Percentiles rank a stretch among this genome's conserved stretches.
Conservation (phyloP, 2,113 vertebrate genomes). For the Athene noctua region DNA sequence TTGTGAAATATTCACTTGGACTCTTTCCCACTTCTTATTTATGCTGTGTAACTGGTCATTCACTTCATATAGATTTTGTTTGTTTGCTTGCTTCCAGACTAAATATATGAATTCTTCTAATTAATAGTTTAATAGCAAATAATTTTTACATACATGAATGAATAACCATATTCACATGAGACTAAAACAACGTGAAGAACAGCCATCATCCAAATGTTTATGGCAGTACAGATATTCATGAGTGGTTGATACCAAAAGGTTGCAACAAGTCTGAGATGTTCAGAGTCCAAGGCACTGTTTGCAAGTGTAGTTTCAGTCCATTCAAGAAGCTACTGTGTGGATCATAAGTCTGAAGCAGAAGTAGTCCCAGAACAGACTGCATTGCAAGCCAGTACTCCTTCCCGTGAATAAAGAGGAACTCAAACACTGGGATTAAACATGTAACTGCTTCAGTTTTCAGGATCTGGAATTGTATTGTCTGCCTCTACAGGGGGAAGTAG, state of each 20-base stretch:
- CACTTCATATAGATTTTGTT: not conserved
- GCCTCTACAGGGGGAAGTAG: not conserved
- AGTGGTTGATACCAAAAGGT: not conserved
- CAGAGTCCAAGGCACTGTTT: not conserved
- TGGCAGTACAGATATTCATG: not conserved
- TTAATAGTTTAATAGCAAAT: not conserved
- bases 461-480: not conserved
- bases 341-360: not conserved
- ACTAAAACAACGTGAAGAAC: not conserved
- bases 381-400: not conserved
- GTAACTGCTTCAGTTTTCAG: not conserved
- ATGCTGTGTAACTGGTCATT: not conserved
- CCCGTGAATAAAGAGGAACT: not conserved
- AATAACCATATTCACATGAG: not conserved
- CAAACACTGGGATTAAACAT: not conserved
- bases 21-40: not conserved
- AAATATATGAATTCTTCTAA: not conserved
- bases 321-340: not conserved
- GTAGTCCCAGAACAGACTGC: not conserved
- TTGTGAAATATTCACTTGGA: constrained; percentile 2
- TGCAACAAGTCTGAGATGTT: not conserved
- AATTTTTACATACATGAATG: not conserved
- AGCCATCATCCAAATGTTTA: not conserved
- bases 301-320: not conserved
- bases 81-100: not conserved